Evolutionary conservation across 2,797 vertebrate species (phyloP).

Genomic region (Cossypha niveicapilla): DNA sequence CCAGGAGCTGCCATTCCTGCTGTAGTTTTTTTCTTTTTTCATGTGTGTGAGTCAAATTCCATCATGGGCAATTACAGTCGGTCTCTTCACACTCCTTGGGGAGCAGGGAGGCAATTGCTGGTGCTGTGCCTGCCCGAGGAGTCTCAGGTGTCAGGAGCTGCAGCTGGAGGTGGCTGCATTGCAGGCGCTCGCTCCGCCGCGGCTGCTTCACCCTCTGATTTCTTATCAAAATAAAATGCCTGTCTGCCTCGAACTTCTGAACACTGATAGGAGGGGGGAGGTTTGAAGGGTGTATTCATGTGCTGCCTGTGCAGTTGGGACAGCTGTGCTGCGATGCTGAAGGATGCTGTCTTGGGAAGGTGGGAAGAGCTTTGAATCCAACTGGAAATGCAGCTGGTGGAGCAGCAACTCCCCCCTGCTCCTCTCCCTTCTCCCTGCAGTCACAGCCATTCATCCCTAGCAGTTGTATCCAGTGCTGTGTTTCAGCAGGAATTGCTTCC

Average conservation of each 20-base stretch:
- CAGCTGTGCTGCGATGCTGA: accelerated
- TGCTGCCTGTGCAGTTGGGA: neutral
- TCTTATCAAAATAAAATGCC: neutral
- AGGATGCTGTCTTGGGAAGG: neutral
- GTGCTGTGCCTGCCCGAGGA: neutral
- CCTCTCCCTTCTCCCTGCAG: neutral
- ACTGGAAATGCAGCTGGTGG: neutral
- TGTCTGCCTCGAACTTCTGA: neutral
- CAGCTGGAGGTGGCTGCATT: neutral
- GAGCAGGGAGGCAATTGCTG: neutral
- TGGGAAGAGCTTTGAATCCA: neutral
- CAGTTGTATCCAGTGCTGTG: neutral
- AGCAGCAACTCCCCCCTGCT: neutral
- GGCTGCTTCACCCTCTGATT: neutral
- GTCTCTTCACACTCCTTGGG: neutral
- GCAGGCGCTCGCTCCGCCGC: neutral
- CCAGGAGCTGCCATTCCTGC: neutral
- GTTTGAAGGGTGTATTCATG: neutral
- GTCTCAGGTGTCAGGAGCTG: neutral
- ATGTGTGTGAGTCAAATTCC: neutral
- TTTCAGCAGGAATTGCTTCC: slow-evolving; percentile 19
- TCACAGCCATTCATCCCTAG: slow-evolving; percentile 11
- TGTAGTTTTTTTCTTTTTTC: neutral
- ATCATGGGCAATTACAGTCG: neutral
- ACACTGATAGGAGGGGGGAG: accelerated